Conservation (phyloP, 2,888 invertebrate genomes). For the Hirtodrosophila cameraria region DNA sequence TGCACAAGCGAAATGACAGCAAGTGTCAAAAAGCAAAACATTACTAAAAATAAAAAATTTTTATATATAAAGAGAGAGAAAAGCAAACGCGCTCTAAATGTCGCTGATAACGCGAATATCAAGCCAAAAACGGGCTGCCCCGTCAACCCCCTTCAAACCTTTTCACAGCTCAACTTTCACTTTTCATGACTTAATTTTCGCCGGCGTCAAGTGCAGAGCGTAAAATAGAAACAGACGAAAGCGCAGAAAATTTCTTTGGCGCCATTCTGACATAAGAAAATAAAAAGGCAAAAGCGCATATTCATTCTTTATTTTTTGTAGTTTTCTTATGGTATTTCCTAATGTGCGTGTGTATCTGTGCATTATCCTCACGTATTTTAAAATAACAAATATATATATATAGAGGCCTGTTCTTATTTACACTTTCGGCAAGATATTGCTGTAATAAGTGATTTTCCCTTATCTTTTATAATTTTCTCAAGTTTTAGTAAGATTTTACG, state of each 20-base stretch:
- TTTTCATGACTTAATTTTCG: conserved; percentile 63
- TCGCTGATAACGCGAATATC: conserved; percentile 56
- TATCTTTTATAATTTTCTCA: too few relatives aligned
- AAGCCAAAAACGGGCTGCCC: conserved; percentile 14
- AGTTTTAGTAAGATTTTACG: too few relatives aligned
- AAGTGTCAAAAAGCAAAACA: conserved; percentile 61
- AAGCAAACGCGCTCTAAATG: conserved; percentile 33
- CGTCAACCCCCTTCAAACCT: conserved; percentile 20
- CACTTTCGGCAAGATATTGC: too few relatives aligned
- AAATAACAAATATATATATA: too few relatives aligned
- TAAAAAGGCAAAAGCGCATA: conserved; percentile 1
- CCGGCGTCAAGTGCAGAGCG: conserved; percentile 37
- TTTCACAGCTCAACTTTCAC: conserved; percentile 48
- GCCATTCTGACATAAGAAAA: conserved; percentile 16
- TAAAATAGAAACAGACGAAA: conserved; percentile 50
- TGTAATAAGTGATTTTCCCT: too few relatives aligned
- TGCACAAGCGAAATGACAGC: conserved; percentile 44
- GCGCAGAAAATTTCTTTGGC: conserved; percentile 29
- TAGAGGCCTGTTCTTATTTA: too few relatives aligned
- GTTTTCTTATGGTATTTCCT: conserved; percentile 1
- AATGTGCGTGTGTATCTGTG: background rate
- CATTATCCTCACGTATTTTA: too few relatives aligned
- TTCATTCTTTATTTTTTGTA: background rate
- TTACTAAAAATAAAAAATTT: conserved; percentile 51
- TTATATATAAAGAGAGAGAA: conserved; percentile 5